Percentiles rank a stretch among this genome's conserved stretches.
These are phyloP conservation scores for Rafetus swinhoei DNA, from an alignment of 2,113 vertebrate species.

Conservation along the genomic window DNA sequence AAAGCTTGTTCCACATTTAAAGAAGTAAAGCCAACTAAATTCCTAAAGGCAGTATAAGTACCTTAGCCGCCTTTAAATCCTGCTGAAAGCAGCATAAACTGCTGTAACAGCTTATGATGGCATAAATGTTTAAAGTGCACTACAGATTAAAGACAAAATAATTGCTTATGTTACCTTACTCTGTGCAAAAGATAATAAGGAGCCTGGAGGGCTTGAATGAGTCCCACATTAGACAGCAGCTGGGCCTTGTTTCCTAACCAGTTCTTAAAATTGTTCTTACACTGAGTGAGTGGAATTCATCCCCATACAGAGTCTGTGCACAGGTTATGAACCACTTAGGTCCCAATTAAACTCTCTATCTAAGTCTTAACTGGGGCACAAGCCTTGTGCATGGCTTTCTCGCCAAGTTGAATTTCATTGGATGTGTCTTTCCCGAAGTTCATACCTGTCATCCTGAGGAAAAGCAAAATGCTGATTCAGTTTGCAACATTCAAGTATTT, in stretches of 20 bases:
- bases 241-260: neutral
- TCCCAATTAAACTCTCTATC: neutral
- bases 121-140: neutral
- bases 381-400: neutral
- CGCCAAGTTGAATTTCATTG: too few relatives aligned
- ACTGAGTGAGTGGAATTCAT: neutral
- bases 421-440: neutral
- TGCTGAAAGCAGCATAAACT: neutral
- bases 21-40: neutral
- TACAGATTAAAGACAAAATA: neutral
- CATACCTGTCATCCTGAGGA: neutral
- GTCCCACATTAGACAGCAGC: neutral
- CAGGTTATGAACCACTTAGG: neutral
- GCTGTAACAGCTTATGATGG: neutral
- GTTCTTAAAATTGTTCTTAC: neutral
- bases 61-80: neutral
- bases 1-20: neutral
- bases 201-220: neutral
- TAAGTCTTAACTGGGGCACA: neutral
- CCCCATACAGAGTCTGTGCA: neutral
- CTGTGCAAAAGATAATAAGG: neutral
- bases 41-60: neutral
- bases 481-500: neutral
- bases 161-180: neutral
- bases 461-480: neutral